Base-by-base conservation (phyloP, 1,140 invertebrate species). In the Euura saliciscinereae region DNA sequence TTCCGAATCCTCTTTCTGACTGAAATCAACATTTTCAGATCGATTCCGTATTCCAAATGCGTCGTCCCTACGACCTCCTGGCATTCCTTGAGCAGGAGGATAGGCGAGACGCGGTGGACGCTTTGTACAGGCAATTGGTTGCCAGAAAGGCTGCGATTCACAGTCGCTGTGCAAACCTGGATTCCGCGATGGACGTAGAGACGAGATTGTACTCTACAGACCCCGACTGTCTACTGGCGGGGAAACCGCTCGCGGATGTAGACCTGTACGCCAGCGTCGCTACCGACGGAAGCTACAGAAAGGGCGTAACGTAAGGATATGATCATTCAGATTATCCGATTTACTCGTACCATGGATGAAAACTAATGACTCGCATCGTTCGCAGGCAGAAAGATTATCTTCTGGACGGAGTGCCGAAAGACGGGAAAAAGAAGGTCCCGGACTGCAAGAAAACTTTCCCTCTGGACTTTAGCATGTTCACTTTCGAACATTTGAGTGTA, bases 1-100 rank as follows among this genome's bases (percentile, higher is more conserved):
- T n/a, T n/a, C n/a, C n/a, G n/a, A n/a, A n/a, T n/a, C n/a, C n/a
- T n/a, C n/a, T n/a, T n/a, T n/a, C n/a, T n/a, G n/a, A n/a, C n/a
- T n/a, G n/a, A n/a, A n/a, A n/a, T n/a, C n/a, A n/a, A n/a, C n/a
- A n/a, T n/a, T n/a, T n/a, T n/a, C 72, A 93, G 89, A 74, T 90
- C 65, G 89, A 96, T 80, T 95, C 95, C 4, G 91, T 94, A 2
- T 96, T 94, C 87, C 91, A 93, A 84, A 88, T 97, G 85, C 90
- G 91, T 51, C 87, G 92, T 70, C 94, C 95, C 0, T 91, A 96
- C 82, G 94, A 97, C 85, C 86, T 97, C 43, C 84, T 96, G 66
- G 92, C 92, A 1, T 92, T 97, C 82, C 85, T 96, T 78, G 93
- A 95, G 45, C 95, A 97, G 88, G 95, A 96, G 79, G 90, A 91